Evolutionary conservation across 2,888 invertebrate genomes (phyloP), one percentile per base, ranked within the genome.

Genomic region (Lordiphosa fenestrarum): DNA sequence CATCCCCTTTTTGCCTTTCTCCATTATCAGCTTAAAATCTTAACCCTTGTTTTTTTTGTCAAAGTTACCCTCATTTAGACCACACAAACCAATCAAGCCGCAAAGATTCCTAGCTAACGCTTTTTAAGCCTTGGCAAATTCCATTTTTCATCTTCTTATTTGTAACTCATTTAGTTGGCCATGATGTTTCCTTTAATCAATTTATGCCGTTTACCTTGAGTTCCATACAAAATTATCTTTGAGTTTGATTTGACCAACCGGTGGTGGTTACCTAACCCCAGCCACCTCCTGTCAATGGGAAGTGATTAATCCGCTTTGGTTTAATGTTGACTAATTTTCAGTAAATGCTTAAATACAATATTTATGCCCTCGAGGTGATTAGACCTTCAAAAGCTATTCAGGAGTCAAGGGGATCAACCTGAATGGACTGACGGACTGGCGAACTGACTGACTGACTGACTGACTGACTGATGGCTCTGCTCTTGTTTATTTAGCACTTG

Each of bases 241-340:
- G 76, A 77, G 69, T 75, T 44, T 57, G 70, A 67, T 58, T 70
- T 72, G 72, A 69, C 72, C 72, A 60, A 57, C 51, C 60, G 48
- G 58, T 42, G 54, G 53, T 41, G 54, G 53, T 41, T 62, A 52
- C 23, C 12, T 6, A 13, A 15, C 53, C 39, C 44, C 30, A 9
- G 9, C 30, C 42, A 42, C 41, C 67, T 53, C 66, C 70, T 80
- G 80, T 80, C 80, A 77, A 77, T 77, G 72, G 76, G 70, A 76
- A 72, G 72, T 77, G 76, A 77, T 77, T 77, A 77, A 77, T 76
- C 50, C 15, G 64, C 58, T 68, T 66, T 46, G 54, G 69, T 76
- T 76, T 80, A 74, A 77, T 77, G 80, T 76, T 68, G 76, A 74
- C 76, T 77, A 80, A 77, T 77, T 77, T 76, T 74, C 72, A 76